Evolutionary conservation across 2,113 vertebrate species (phyloP).

Genomic region (Eulacestoma nigropectus): DNA sequence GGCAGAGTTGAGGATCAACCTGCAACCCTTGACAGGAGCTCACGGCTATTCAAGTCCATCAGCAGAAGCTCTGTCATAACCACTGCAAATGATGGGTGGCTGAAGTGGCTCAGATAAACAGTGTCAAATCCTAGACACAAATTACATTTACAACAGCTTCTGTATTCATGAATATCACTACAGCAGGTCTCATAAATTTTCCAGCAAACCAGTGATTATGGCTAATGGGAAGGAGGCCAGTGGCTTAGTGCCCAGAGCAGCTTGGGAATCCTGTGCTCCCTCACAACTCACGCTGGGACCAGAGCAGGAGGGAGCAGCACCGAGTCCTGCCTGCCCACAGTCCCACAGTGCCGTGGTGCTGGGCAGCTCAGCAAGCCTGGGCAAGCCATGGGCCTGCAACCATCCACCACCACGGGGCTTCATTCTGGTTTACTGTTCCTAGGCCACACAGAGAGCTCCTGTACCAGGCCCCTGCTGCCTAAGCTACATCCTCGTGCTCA

Average conservation of each 20-base stretch:
- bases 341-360: accelerated
- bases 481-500: not conserved
- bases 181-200: slow-evolving; percentile 34
- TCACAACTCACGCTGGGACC: not conserved
- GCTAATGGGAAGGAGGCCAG: slow-evolving; percentile 29
- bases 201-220: slow-evolving; percentile 42
- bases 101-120: not conserved
- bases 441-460: accelerated
- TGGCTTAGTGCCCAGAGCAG: slow-evolving; percentile 24
- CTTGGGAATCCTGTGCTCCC: slow-evolving; percentile 16
- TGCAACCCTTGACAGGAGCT: not conserved
- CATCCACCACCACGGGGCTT: not conserved
- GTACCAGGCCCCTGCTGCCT: not conserved
- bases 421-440: not conserved
- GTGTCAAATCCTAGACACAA: not conserved
- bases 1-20: not conserved
- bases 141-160: slow-evolving; percentile 9
- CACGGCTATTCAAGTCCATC: not conserved
- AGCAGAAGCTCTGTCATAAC: not conserved
- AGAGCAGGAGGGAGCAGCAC: not conserved
- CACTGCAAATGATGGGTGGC: not conserved
- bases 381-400: not conserved
- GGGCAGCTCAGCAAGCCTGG: not conserved
- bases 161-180: not conserved
- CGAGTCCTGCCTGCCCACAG: not conserved